These are phyloP conservation scores for Scaptomyza polygonia DNA, from an alignment of 2,888 invertebrate genomes.

Conservation along the genomic window DNA sequence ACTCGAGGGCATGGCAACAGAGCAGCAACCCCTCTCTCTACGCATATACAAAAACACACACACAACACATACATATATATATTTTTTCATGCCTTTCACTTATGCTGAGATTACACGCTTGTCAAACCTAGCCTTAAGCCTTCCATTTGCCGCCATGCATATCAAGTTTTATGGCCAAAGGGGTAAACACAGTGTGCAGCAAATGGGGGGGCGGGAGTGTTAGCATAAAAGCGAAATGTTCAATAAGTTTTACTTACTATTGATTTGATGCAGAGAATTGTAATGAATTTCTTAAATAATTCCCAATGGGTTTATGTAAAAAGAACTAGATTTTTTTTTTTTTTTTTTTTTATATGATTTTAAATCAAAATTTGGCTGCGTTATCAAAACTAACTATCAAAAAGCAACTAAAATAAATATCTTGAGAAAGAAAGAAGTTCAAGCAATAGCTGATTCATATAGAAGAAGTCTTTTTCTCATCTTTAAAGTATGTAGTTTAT, in stretches of 20 bases:
- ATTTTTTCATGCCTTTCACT: no score
- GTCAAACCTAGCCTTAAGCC: conserved; percentile 53
- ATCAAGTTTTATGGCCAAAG: conserved; percentile 28
- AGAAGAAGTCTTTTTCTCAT: no score
- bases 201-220: background rate
- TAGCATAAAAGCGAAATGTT: background rate
- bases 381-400: no score
- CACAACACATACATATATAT: no score
- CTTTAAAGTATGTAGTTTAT: conserved; percentile 10
- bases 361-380: no score
- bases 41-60: no score
- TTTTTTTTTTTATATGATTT: no score
- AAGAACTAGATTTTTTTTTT: no score
- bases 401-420: no score
- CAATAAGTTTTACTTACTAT: background rate
- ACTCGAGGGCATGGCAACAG: conserved; percentile 26
- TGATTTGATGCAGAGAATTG: background rate
- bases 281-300: background rate
- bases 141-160: conserved; percentile 45
- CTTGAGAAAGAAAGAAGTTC: no score
- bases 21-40: conserved; percentile 4
- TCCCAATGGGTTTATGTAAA: background rate
- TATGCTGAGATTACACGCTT: conserved; percentile 72
- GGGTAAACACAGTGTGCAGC: background rate
- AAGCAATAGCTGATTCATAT: no score